Conservation (phyloP, 2,113 vertebrate genomes). For the Alectura lathami region DNA sequence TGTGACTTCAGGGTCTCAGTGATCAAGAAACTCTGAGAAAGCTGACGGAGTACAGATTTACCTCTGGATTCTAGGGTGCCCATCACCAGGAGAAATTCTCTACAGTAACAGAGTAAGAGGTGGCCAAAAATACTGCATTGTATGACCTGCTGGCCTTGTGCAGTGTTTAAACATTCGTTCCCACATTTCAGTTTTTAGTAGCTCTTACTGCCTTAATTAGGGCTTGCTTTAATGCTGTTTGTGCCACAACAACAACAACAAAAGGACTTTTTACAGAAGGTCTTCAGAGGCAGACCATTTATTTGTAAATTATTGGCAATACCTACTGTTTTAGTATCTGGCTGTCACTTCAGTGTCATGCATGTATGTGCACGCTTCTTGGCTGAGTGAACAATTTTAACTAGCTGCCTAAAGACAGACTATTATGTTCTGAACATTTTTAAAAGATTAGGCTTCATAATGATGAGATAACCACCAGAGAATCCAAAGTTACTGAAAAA, state of each 20-base stretch:
- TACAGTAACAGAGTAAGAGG: not conserved
- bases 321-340: not conserved
- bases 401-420: slow-evolving; percentile 5
- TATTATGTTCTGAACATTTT: not conserved
- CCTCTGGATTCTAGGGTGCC: not conserved
- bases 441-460: not conserved
- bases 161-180: not conserved
- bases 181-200: not conserved
- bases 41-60: not conserved
- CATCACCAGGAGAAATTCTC: not conserved
- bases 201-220: not conserved
- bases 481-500: not conserved
- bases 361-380: not conserved
- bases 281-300: not conserved
- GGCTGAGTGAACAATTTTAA: slow-evolving; percentile 23
- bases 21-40: not conserved
- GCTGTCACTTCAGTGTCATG: not conserved
- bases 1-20: not conserved
- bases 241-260: not conserved
- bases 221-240: not conserved
- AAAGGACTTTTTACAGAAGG: not conserved
- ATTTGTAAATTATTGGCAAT: not conserved
- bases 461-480: not conserved
- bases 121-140: not conserved
- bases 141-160: not conserved